Base-by-base conservation (phyloP, 1,140 invertebrate genomes). In the Drusus annulatus region DNA sequence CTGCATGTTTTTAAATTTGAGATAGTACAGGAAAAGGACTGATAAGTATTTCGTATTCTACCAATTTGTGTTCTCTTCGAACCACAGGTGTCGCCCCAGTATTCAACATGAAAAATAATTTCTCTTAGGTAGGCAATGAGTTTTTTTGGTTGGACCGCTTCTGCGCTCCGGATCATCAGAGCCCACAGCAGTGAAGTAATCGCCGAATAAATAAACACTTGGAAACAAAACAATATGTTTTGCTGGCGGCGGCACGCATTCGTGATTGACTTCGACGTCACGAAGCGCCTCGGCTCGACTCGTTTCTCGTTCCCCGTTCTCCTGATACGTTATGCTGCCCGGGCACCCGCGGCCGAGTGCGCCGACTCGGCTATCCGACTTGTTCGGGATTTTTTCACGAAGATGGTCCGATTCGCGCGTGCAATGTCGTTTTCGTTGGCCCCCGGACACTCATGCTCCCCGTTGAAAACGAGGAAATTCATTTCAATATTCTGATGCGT, bases 401-500 rank as follows among this genome's bases (percentile, higher is more conserved):
- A 79, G 77, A 60, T 16, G 73, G 17, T 62, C 54, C 36, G 17
- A 50, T 36, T 71, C 51, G 68, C 19, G 50, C 19, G 50, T 71
- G 68, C 68, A 71, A 71, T 71, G 68, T 71, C 45, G 51, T 71
- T 51, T 25, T 62, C 15, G 56, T 76, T 16, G 23, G 7, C 16
- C 60, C 79, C 68, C 60, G 56, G 50, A 17, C 31, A 5, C 25
- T 79, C 56, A 58, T 82, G 81, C 75, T 15, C n/a, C 58, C 77
- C 81, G 73, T 4, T 78, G 68, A 45, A 63, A 78, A 82, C 65
- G 80, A 83, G 81, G 81, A 83, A 83, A 83, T 83, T 83, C 76
- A 83, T 83, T 83, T 83, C 79, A 80, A 83, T 80, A 83, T 79
- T 83, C 71, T 75, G 79, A 80, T 83, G 81, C 81, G 76, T 68